Evolutionary conservation across 2,888 invertebrate genomes (phyloP).

Genomic region (Dioctria linearis): DNA sequence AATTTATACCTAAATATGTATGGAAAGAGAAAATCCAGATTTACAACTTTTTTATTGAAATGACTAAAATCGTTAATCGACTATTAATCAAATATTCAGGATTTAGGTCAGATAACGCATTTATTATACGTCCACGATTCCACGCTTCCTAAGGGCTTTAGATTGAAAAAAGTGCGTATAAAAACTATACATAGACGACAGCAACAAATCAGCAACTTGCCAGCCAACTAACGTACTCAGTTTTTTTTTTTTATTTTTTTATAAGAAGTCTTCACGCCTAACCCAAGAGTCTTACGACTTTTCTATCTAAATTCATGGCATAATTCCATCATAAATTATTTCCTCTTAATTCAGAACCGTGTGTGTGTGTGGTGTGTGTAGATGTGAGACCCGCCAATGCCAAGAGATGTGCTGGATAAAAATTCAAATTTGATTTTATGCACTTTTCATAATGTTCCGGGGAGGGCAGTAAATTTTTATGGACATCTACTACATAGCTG

Average conservation of each 20-base stretch:
- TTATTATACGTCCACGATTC: neutral
- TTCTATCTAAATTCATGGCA: constrained; percentile 10
- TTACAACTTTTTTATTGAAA: too few species aligned
- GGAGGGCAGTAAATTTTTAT: constrained; percentile 36
- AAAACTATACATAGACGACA: neutral
- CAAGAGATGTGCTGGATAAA: neutral
- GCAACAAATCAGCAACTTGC: constrained; percentile 29
- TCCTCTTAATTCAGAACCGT: constrained; percentile 34
- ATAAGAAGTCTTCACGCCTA: neutral
- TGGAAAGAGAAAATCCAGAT: too few species aligned
- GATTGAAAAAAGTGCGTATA: constrained; percentile 7
- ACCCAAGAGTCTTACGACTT: neutral
- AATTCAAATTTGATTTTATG: constrained; percentile 45
- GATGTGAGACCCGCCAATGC: neutral
- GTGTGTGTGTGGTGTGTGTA: neutral
- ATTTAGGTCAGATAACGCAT: constrained; percentile 3
- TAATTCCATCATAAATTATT: constrained; percentile 43
- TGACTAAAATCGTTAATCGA: too few species aligned
- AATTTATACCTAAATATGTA: too few species aligned
- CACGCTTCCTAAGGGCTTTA: neutral
- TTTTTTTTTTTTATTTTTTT: neutral
- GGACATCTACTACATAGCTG: neutral
- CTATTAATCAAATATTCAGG: neutral
- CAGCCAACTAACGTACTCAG: neutral
- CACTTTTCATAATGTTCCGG: constrained; percentile 38